Percentiles rank a stretch among this genome's conserved stretches.
Conservation (phyloP, 2,888 invertebrate species). For the Dryobotodes eremita region DNA sequence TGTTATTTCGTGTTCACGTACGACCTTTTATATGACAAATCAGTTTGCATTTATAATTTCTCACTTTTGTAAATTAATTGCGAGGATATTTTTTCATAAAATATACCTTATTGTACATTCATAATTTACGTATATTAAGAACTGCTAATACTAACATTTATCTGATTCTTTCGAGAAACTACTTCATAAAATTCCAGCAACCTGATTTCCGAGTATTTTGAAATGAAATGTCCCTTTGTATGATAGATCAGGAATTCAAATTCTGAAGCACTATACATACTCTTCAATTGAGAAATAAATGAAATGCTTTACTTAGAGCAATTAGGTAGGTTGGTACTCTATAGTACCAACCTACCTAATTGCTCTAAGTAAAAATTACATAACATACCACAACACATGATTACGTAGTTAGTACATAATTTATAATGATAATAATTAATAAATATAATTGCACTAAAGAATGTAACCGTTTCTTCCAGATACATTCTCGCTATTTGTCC, state of each 20-base stretch:
- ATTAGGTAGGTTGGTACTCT: neutral
- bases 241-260: neutral
- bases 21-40: constrained; percentile 16
- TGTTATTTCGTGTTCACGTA: constrained; percentile 21
- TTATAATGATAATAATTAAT: too few species aligned
- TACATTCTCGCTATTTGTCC: neutral
- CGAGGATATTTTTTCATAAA: neutral
- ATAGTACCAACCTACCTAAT: too few species aligned
- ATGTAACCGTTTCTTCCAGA: neutral
- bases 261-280: neutral
- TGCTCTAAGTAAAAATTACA: too few species aligned
- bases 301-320: too few species aligned
- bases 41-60: constrained; percentile 7
- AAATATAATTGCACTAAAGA: too few species aligned
- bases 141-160: neutral
- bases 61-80: neutral
- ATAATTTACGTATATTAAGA: neutral
- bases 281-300: neutral
- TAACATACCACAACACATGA: too few species aligned
- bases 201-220: neutral
- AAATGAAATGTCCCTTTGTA: neutral
- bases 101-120: neutral
- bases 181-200: neutral
- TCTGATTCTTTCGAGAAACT: neutral
- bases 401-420: too few species aligned